A percentile compares a stretch with the other conserved stretches of the same genome.
phyloP scores from a whole-genome alignment of 1,140 invertebrate species.

The Triops longicaudatus region DNA sequence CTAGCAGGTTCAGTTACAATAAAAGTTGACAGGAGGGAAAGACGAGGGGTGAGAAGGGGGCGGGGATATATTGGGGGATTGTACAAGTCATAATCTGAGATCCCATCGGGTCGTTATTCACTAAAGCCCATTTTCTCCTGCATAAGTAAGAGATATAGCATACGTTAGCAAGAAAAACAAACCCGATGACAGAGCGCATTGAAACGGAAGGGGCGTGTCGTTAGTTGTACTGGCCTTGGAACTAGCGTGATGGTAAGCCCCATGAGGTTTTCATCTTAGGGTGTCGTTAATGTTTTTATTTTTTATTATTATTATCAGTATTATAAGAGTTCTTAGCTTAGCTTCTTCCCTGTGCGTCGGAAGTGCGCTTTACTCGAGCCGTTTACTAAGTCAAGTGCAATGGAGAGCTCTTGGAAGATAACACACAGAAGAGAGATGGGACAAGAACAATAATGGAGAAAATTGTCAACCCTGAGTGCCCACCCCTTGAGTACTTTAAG shows the following conservation, averaged over 20 bases:
- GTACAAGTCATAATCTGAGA: no score
- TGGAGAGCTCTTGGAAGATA: neutral
- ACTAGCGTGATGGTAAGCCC: neutral
- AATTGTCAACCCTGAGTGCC: neutral
- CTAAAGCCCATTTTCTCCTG: neutral
- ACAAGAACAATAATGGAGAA: neutral
- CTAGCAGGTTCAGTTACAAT: no score
- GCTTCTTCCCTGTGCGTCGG: no score
- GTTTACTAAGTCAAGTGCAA: neutral
- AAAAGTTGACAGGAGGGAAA: no score
- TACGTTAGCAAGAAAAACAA: neutral
- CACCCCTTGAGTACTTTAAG: neutral
- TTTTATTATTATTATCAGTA: neutral
- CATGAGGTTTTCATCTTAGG: neutral
- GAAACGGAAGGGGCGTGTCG: neutral
- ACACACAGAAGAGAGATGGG: neutral
- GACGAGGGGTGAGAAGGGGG: no score
- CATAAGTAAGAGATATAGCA: neutral
- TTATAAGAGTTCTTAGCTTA: neutral
- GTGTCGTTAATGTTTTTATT: neutral
- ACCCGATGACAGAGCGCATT: neutral
- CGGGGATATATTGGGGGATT: no score
- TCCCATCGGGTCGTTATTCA: no score
- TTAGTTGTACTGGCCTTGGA: neutral
- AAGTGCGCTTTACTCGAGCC: neutral